Evolutionary conservation across 2,797 vertebrate genomes (phyloP), one percentile per base, ranked within the genome.

Genomic region (Melanotaenia boesemani): DNA sequence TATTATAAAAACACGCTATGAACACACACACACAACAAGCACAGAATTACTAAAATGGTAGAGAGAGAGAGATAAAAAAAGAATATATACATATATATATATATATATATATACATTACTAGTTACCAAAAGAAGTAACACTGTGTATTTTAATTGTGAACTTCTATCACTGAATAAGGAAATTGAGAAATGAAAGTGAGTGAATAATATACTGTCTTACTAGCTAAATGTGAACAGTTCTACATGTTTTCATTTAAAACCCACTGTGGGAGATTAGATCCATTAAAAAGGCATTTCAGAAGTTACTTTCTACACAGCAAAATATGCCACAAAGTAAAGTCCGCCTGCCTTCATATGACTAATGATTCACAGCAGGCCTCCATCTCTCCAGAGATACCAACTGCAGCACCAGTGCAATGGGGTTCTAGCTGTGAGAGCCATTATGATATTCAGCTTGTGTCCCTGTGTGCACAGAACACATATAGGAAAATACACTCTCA

Each of bases 221-320:
- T 34, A 10, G 12, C 15, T 41, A 59, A 15, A 64, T n/a, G 15
- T 56, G n/a, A 81, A 54, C 70, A 63, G 68, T 56, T 16, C 60
- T 50, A 59, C 28, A 50, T 80, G 73, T 70, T 54, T 54, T 32
- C 28, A 28, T 26, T 59, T 60, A n/a, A 60, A 68, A 36, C 18
- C 70, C 36, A 1, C 76, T 64, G 54, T 54, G 36, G 62, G 76
- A 67, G 74, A 77, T 50, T 48, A 34, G 48, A 16, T 55, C 74
- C 79, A 81, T 87, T 87, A 79, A 81, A 88, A 73, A 86, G 50
- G 32, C 70, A 83, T 88, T 83, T 74, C 18, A 58, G 61, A 55
- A 37, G 63, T 46, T 65, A 62, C 62, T 82, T 69, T 24, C 67
- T 55, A 79, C 70, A 67, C 61, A 71, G 58, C 55, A 18, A 77